phyloP scores from a whole-genome alignment of 2,797 vertebrate species.

The Myotis planiceps region DNA sequence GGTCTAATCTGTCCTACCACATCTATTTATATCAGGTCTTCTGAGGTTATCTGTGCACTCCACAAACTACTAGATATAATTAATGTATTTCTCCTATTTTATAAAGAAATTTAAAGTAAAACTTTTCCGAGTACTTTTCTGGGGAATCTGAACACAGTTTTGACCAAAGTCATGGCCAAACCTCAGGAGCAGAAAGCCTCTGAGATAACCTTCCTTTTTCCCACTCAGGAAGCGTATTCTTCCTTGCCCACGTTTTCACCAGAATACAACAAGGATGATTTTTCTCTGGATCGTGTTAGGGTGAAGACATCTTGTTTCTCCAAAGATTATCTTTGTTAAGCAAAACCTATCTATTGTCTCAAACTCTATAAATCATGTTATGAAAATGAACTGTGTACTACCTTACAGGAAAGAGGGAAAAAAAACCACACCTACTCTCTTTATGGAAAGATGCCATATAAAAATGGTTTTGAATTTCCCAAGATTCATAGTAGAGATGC shows the following conservation, averaged over 20 bases:
- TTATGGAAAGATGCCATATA: slow-evolving; percentile 12
- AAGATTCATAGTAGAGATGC: slow-evolving; percentile 21
- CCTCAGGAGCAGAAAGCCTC: not conserved
- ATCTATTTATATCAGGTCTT: not conserved
- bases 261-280: not conserved
- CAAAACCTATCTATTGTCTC: slow-evolving; percentile 8
- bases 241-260: not conserved
- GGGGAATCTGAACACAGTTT: not conserved
- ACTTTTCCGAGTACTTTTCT: not conserved
- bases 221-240: not conserved
- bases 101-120: slow-evolving; percentile 43
- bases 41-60: not conserved
- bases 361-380: not conserved
- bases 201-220: not conserved
- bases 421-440: not conserved
- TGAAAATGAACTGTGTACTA: slow-evolving; percentile 34
- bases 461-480: slow-evolving; percentile 41
- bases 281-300: not conserved
- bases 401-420: not conserved
- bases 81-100: slow-evolving; percentile 3
- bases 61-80: not conserved
- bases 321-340: slow-evolving; percentile 35
- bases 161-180: not conserved
- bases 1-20: not conserved
- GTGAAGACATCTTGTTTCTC: not conserved